Conservation (phyloP, 2,888 invertebrate species). For the Drosophila histrio region DNA sequence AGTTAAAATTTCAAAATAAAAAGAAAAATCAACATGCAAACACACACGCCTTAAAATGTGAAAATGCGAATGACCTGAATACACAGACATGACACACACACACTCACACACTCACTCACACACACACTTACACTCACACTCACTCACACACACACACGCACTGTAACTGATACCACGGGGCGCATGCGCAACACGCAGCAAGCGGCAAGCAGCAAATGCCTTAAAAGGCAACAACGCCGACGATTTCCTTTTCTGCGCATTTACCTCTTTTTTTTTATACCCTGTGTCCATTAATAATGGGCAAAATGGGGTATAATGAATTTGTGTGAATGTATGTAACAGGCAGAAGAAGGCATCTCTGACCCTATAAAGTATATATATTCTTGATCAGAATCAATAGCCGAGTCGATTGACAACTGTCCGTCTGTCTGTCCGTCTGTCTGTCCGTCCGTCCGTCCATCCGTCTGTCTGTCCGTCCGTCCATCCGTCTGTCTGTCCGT, state of each 20-base stretch:
- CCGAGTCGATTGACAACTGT: too few species aligned
- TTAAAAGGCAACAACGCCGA: constrained; percentile 69
- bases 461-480: too few species aligned
- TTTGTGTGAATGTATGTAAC: too few species aligned
- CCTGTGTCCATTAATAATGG: too few species aligned
- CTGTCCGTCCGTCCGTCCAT: too few species aligned
- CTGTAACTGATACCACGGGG: constrained; percentile 35
- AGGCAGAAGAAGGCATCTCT: too few species aligned
- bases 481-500: too few species aligned
- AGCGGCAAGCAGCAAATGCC: constrained; percentile 57
- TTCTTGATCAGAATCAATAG: too few species aligned
- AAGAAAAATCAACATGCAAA: constrained; percentile 66
- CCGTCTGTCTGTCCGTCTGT: too few species aligned
- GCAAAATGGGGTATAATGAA: too few species aligned
- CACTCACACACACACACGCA: constrained; percentile 15
- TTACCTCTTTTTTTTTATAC: constrained; percentile 27
- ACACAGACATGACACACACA: constrained; percentile 48
- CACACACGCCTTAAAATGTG: constrained; percentile 75
- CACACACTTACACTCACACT: constrained; percentile 13
- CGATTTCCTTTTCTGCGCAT: constrained; percentile 76
- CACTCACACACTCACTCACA: constrained; percentile 17
- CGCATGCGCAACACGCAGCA: constrained; percentile 51
- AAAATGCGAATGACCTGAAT: constrained; percentile 82
- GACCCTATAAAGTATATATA: too few species aligned
- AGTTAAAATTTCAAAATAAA: constrained; percentile 33